These are phyloP conservation scores for Chelon auratus DNA, from an alignment of 2,797 vertebrate species.

Conservation along the genomic window DNA sequence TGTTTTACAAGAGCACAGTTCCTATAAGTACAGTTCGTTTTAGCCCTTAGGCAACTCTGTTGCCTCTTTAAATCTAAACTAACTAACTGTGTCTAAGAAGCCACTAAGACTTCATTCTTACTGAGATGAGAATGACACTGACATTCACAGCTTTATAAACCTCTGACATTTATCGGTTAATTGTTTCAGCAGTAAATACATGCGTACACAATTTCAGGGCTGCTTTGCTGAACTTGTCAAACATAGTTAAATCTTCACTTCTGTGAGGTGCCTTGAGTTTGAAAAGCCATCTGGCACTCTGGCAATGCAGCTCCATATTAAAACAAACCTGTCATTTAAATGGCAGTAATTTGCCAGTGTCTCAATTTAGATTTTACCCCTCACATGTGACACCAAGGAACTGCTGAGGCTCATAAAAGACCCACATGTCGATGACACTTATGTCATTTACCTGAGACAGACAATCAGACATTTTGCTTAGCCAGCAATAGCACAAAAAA, in stretches of 20 bases:
- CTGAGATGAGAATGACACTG: constrained; percentile 4
- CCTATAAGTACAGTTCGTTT: not conserved
- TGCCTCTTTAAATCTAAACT: not conserved
- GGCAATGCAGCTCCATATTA: constrained; percentile 14
- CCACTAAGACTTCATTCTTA: not conserved
- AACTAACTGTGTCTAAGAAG: not conserved
- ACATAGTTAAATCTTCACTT: constrained; percentile 14
- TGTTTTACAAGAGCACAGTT: not conserved
- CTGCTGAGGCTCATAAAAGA: not conserved
- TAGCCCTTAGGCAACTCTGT: not conserved
- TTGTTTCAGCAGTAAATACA: constrained; percentile 28
- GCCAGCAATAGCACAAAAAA: not conserved
- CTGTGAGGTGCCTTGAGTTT: constrained; percentile 15
- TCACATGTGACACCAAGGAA: not conserved
- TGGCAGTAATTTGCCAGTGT: constrained; percentile 13
- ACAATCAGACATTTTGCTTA: not conserved
- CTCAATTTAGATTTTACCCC: not conserved
- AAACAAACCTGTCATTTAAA: constrained; percentile 33
- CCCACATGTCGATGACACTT: not conserved
- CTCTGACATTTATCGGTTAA: constrained; percentile 27
- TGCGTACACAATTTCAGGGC: constrained; percentile 5
- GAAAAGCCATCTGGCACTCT: constrained; percentile 38
- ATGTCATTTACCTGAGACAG: not conserved
- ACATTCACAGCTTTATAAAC: not conserved
- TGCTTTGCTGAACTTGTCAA: constrained; percentile 48